Conservation (phyloP, 2,797 vertebrate species). For the Oryzias sinensis region DNA sequence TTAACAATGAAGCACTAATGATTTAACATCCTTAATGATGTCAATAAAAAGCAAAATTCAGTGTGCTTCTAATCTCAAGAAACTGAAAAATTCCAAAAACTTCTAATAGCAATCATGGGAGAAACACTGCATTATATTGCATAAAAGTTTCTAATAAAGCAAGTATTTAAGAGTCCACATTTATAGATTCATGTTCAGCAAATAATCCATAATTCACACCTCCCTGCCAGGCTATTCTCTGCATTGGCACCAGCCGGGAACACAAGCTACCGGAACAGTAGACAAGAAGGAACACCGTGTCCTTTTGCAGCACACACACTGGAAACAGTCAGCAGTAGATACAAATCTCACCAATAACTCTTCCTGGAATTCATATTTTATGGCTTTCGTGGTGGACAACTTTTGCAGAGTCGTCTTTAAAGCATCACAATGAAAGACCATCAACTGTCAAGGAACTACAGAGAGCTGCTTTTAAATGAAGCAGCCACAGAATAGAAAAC, state of each 20-base stretch:
- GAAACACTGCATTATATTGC: background rate
- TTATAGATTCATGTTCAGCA: slow-evolving; percentile 32
- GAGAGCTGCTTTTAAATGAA: too few relatives aligned
- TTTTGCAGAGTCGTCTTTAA: slow-evolving; percentile 4
- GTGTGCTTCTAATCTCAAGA: too few relatives aligned
- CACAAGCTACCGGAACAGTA: slow-evolving; percentile 67
- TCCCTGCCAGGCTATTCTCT: slow-evolving; percentile 65
- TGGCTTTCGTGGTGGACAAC: slow-evolving; percentile 12
- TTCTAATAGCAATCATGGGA: too few relatives aligned
- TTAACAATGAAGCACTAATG: too few relatives aligned
- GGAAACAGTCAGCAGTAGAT: slow-evolving; percentile 4
- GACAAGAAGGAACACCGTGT: slow-evolving; percentile 61
- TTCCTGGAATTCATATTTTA: slow-evolving; percentile 1
- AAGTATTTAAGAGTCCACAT: slow-evolving; percentile 7
- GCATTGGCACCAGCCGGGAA: slow-evolving; percentile 65
- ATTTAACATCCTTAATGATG: too few relatives aligned
- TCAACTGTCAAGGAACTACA: slow-evolving; percentile 4
- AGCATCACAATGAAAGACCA: background rate
- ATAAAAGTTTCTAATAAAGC: slow-evolving; percentile 12
- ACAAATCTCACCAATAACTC: slow-evolving; percentile 16
- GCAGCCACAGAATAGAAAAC: too few relatives aligned
- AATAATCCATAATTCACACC: slow-evolving; percentile 75
- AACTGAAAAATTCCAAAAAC: too few relatives aligned
- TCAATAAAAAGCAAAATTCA: too few relatives aligned
- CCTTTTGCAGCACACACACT: slow-evolving; percentile 36